Evolutionary conservation across 1,140 invertebrate genomes (phyloP).

Genomic region (Aphis gossypii): DNA sequence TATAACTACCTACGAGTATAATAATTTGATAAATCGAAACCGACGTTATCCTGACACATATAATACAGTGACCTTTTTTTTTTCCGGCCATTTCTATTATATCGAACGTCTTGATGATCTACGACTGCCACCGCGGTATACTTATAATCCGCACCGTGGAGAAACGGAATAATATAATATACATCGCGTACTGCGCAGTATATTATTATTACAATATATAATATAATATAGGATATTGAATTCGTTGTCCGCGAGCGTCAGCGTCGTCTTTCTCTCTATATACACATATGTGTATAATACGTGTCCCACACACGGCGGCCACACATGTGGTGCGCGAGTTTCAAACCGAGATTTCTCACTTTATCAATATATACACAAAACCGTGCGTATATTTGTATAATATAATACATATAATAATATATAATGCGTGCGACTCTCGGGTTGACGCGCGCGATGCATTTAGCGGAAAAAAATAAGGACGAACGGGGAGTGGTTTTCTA

Average conservation of each 20-base stretch:
- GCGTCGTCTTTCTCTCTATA: neutral
- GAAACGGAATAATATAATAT: neutral
- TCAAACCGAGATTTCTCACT: neutral
- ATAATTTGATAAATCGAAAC: too few species aligned
- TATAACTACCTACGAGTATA: too few species aligned
- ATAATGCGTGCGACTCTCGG: neutral
- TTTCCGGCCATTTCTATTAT: neutral
- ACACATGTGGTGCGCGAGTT: neutral
- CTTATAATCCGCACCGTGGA: neutral
- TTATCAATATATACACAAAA: neutral
- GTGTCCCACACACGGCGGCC: neutral
- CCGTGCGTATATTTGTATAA: neutral
- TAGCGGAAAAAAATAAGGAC: neutral
- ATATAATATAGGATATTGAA: neutral
- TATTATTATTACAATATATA: neutral
- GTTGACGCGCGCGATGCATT: neutral
- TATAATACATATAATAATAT: neutral
- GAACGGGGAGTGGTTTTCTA: neutral
- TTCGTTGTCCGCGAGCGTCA: neutral
- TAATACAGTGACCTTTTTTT: neutral
- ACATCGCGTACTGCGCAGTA: neutral
- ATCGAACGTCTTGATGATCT: neutral
- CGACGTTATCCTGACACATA: neutral
- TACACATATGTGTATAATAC: neutral
- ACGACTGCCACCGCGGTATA: neutral